Conservation (phyloP, 2,113 vertebrate genomes). For the Rhegmatorhina hoffmannsi region DNA sequence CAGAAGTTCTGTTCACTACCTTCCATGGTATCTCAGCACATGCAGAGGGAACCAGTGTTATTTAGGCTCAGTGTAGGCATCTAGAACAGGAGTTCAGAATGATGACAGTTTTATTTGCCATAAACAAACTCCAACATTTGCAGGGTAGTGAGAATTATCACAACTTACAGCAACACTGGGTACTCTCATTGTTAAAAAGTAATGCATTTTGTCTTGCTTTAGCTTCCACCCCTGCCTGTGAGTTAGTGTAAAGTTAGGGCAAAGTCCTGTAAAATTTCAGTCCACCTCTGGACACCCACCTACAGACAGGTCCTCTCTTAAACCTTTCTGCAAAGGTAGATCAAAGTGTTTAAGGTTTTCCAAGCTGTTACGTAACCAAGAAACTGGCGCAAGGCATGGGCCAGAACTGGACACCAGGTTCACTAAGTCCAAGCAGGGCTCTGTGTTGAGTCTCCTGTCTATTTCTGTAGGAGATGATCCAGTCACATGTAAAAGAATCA, state of each 20-base stretch:
- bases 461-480: neutral
- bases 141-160: neutral
- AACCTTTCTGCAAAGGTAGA: neutral
- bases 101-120: neutral
- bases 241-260: neutral
- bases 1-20: neutral
- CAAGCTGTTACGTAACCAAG: neutral
- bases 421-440: neutral
- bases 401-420: neutral
- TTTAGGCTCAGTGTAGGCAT: neutral
- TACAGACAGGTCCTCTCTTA: neutral
- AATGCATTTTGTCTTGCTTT: neutral
- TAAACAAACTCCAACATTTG: neutral
- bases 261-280: neutral
- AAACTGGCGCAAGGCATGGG: neutral
- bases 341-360: neutral
- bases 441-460: neutral
- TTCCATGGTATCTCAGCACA: neutral
- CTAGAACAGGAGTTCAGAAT: neutral
- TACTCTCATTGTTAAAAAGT: neutral
- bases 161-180: neutral
- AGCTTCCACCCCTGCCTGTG: neutral
- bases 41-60: neutral
- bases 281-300: neutral
- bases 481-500: neutral